Evolutionary conservation across 2,797 vertebrate genomes (phyloP), one percentile per base, ranked within the genome.

Genomic region (Microctenopoma steveboyesi): DNA sequence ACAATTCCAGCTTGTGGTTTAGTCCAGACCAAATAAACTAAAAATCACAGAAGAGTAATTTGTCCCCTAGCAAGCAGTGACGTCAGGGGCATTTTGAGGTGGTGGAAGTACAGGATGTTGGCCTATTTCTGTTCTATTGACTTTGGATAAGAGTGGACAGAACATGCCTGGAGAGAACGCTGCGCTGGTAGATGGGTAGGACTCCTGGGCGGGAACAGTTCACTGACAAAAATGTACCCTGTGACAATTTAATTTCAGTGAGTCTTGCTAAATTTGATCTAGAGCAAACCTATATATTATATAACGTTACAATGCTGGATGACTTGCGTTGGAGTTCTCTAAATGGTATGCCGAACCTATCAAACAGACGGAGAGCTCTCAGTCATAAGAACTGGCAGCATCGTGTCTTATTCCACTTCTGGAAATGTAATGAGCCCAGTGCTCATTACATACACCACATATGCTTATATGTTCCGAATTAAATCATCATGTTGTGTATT

Each of bases 41-140:
- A 42, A 49, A 61, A 59, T 71, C 54, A 1, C 76, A 63, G 42
- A 52, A 65, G 75, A 69, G 45, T 40, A 69, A 50, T 66, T 70
- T 51, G 42, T 40, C 59, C 66, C 45, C 49, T 16, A 57, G 52
- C 74, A 46, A 50, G 37, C 39, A 16, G 33, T 88, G 78, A 85
- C 47, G 45, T 86, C 71, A 81, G 39, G 55, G 43, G 30, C 50
- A 62, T 81, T 72, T 59, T 74, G 68, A 83, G 69, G 56, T 48
- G 72, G 74, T 84, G 74, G 72, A 88, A 67, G 71, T 62, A 54
- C 48, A 76, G 86, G 78, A 89, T 83, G 70, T 66, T 50, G 72
- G 60, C 66, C 81, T 90, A 80, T 91, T 93, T 88, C 66, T 65
- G 79, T 64, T 80, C 63, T 68, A n/a, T 81, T 83, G 78, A 82